Evolutionary conservation across 1,140 invertebrate genomes (phyloP).

Genomic region (Pomacea maculata): DNA sequence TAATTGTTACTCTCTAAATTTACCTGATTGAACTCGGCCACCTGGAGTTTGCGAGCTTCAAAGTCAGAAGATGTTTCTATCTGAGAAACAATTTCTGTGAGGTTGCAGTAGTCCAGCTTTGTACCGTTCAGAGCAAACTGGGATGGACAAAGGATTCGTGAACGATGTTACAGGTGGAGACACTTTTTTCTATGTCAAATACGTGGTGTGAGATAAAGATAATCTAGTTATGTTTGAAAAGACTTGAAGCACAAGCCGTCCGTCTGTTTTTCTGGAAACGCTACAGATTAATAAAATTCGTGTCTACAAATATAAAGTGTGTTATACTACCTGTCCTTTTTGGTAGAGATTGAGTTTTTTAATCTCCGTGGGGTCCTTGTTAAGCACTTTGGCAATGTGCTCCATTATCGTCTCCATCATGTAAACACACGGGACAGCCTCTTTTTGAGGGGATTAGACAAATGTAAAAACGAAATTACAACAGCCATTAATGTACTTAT

Average conservation of each 20-base stretch:
- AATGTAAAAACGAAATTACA: too few relatives aligned
- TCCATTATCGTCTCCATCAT: conserved; percentile 82
- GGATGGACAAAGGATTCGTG: not conserved
- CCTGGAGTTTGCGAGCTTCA: conserved; percentile 36
- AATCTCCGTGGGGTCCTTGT: conserved; percentile 74
- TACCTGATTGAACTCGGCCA: conserved; percentile 45
- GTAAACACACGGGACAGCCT: conserved; percentile 48
- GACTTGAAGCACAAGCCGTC: not conserved
- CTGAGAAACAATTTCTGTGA: conserved; percentile 40
- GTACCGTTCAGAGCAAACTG: conserved; percentile 32
- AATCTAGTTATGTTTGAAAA: not conserved
- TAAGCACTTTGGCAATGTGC: conserved; percentile 75
- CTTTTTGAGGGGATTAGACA: conserved; percentile 21
- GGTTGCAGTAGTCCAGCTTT: conserved; percentile 53
- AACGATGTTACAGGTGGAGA: too few relatives aligned
- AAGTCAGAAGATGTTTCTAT: conserved; percentile 34
- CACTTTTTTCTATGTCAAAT: too few relatives aligned
- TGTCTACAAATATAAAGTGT: not conserved
- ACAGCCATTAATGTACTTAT: too few relatives aligned
- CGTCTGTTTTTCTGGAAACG: not conserved
- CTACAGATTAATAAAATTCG: not conserved
- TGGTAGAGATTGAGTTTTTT: conserved; percentile 56
- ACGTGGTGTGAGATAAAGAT: not conserved
- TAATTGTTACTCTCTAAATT: not conserved
- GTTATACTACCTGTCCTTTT: conserved; percentile 47